Evolutionary conservation across 1,140 invertebrate genomes (phyloP).

Genomic region (Scaptodrosophila lebanonensis): DNA sequence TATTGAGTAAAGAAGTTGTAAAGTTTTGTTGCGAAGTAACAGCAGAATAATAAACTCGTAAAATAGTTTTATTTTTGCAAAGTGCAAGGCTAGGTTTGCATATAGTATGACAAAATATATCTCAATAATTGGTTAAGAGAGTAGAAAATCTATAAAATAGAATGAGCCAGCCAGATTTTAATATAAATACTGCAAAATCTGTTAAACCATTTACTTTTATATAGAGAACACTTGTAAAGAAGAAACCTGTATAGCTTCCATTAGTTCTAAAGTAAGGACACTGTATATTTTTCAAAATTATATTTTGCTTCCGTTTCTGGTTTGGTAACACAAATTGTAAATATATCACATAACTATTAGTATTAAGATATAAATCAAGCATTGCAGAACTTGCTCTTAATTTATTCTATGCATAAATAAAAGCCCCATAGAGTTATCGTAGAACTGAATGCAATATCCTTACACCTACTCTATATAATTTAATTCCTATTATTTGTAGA

Average conservation of each 20-base stretch:
- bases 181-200: neutral
- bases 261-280: constrained; percentile 32
- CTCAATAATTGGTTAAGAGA: too few species aligned
- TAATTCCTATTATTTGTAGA: constrained; percentile 67
- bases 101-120: too few species aligned
- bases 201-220: constrained; percentile 1
- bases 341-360: constrained; percentile 46
- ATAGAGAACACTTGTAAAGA: constrained; percentile 2
- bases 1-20: too few species aligned
- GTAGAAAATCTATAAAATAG: too few species aligned
- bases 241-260: constrained; percentile 54
- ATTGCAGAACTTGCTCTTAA: constrained; percentile 48
- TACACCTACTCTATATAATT: constrained; percentile 64
- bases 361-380: constrained; percentile 42
- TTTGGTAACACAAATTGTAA: constrained; percentile 41
- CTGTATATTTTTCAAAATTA: constrained; percentile 33
- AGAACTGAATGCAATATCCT: constrained; percentile 74
- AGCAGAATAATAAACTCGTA: too few species aligned
- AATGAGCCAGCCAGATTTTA: too few species aligned
- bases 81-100: too few species aligned
- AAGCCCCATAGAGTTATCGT: constrained; percentile 48
- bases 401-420: constrained; percentile 51
- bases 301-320: constrained; percentile 60
- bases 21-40: too few species aligned
- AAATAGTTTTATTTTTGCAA: too few species aligned